Conservation (phyloP, 2,888 invertebrate species). For the Parapristionchus giblindavisi region DNA sequence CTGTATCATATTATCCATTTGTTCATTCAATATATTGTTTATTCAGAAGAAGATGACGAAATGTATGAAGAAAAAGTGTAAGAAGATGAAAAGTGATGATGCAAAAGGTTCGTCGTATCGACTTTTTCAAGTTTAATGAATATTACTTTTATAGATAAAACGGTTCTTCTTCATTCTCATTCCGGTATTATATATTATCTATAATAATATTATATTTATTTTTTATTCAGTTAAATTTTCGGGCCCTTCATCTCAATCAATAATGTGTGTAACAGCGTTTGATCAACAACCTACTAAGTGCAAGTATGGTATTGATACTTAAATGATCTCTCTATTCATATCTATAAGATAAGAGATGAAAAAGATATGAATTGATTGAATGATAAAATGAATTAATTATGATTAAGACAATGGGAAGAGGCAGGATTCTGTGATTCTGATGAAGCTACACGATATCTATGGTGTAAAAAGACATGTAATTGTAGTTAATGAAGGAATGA, state of each 20-base stretch:
- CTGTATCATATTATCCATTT: too few species aligned
- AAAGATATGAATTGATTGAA: too few species aligned
- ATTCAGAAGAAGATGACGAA: constrained; percentile 39
- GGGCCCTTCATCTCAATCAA: not conserved
- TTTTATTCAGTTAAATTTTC: too few species aligned
- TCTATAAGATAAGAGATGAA: not conserved
- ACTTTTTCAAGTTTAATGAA: not conserved
- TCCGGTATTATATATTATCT: not conserved
- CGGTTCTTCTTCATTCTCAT: not conserved
- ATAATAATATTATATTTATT: not conserved
- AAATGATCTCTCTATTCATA: not conserved
- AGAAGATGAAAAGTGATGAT: constrained; percentile 40
- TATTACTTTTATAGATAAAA: not conserved
- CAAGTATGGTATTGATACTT: not conserved
- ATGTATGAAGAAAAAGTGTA: constrained; percentile 40
- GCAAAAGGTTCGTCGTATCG: too few species aligned
- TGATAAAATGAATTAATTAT: constrained; percentile 4
- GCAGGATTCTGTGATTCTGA: constrained; percentile 52
- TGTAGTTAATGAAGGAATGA: not conserved
- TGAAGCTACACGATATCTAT: constrained; percentile 51
- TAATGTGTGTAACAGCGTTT: constrained; percentile 31
- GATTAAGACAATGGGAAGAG: constrained; percentile 47
- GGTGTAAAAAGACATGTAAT: constrained; percentile 51
- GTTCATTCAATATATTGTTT: too few species aligned
- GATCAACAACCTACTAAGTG: constrained; percentile 36